Base-by-base conservation (phyloP, 2,113 vertebrate genomes). In the Crotalus helleri region DNA sequence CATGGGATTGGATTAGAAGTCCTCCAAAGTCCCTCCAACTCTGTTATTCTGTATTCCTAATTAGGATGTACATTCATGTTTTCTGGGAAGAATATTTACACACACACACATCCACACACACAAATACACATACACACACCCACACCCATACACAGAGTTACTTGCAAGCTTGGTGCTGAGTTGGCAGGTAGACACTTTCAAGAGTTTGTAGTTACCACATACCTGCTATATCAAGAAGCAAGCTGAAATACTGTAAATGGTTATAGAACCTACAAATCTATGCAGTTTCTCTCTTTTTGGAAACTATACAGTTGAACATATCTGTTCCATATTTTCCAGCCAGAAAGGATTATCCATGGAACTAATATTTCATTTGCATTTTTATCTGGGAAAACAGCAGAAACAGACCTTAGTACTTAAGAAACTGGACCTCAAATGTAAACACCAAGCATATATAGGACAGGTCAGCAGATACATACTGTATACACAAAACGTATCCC, bases 361-460 rank as follows among this genome's bases (percentile, higher is more conserved):
- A 29, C 61, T 88, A 94, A 57, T 87, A 93, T 95, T 96, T 97
- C 94, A 89, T 91, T 94, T 93, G 93, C 91, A 91, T 57, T 89
- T 51, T 86, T 92, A 92, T 55, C 53, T 87, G n/a, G 17, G 13
- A 88, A 59, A 90, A 93, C 55, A 95, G 87, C 51, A 1, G 74
- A 44, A 81, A 2, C 9, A 19, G 6, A 46, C 94, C 94, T 87
- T 46, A 95, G 91, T 91, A 85, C 93, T 96, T 94, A 92, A 64
- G 90, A 95, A 96, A 96, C 94, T 94, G 94, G 93, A 19, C 92
- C 0, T 11, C 95, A 93, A 91, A 44, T 0, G 0, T 92, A 92
- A 94, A 92, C 88, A 81, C 90, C 10, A 89, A 6, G n/a, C 39
- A 7, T 81, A 81, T 51, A 58, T 90, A 87, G 24, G 23, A 54